Conservation (phyloP, 2,113 vertebrate genomes). For the Leptobrachium leishanense region DNA sequence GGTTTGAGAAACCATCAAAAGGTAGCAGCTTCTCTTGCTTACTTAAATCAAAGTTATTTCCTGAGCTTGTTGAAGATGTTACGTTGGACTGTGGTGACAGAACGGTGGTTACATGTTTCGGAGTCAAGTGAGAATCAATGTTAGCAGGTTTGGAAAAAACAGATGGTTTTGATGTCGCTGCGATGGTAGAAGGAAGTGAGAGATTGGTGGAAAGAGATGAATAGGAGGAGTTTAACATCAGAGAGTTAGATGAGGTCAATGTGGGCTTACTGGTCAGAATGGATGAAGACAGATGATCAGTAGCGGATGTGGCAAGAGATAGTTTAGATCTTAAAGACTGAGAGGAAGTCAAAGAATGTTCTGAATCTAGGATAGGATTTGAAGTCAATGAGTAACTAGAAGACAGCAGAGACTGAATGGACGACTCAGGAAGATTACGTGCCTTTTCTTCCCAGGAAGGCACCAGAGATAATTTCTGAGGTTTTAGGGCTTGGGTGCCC, state of each 20-base stretch:
- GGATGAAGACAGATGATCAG: neutral
- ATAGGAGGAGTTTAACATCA: no score
- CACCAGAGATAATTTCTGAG: neutral
- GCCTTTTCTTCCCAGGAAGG: constrained; percentile 19
- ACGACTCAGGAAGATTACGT: neutral
- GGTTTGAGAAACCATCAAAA: neutral
- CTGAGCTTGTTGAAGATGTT: neutral
- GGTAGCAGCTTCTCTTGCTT: neutral
- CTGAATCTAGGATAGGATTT: constrained; percentile 10
- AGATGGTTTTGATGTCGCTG: neutral
- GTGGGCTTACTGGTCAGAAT: neutral
- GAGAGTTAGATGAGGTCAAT: neutral
- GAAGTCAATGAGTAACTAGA: neutral
- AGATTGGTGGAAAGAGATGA: neutral
- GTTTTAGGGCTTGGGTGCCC: neutral
- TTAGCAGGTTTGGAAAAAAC: no score
- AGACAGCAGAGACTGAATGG: neutral
- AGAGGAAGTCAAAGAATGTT: neutral
- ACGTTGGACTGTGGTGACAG: neutral
- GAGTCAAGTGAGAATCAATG: neutral
- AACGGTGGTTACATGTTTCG: neutral
- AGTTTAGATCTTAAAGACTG: constrained; percentile 2
- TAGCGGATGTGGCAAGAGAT: neutral
- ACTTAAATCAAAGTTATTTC: neutral
- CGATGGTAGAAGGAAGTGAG: neutral